phyloP scores from a whole-genome alignment of 2,888 invertebrate genomes.

The Stegana nigrithorax region DNA sequence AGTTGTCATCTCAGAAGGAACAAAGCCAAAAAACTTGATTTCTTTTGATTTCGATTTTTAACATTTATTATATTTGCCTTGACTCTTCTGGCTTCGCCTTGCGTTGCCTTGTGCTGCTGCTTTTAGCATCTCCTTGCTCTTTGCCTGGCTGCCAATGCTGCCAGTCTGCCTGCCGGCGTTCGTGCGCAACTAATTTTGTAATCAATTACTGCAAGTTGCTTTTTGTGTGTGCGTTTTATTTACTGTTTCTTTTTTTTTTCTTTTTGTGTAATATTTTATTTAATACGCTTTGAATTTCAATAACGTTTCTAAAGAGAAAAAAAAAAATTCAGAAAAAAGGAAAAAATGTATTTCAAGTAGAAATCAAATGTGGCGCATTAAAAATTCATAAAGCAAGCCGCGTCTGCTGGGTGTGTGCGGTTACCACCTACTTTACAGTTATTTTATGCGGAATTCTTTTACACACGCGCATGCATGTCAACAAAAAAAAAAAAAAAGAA shows the following conservation, averaged over 20 bases:
- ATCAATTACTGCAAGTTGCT: slow-evolving; percentile 46
- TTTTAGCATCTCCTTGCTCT: not conserved
- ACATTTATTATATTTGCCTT: slow-evolving; percentile 7
- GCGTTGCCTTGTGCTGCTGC: too few relatives aligned
- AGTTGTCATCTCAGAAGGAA: not conserved
- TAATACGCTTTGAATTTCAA: slow-evolving; percentile 40
- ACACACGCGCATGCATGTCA: too few relatives aligned
- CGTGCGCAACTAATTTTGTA: slow-evolving; percentile 44
- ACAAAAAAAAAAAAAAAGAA: too few relatives aligned
- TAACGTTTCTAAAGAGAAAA: slow-evolving; percentile 12
- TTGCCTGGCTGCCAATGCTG: not conserved
- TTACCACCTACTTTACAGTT: slow-evolving; percentile 7
- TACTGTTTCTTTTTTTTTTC: not conserved
- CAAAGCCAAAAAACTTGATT: not conserved
- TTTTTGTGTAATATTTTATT: not conserved
- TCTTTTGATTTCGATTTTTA: slow-evolving; percentile 5
- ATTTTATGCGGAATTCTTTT: too few relatives aligned
- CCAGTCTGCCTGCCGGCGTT: slow-evolving; percentile 32
- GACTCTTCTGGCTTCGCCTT: too few relatives aligned
- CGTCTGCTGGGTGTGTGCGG: too few relatives aligned
- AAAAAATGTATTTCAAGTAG: not conserved
- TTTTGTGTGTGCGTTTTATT: too few relatives aligned
- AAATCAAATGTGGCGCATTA: slow-evolving; percentile 1
- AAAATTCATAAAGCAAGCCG: slow-evolving; percentile 18
- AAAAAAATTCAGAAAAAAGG: not conserved